These are phyloP conservation scores for Ophioninae sp. DNA, from an alignment of 2,888 invertebrate species.

Conservation along the genomic window DNA sequence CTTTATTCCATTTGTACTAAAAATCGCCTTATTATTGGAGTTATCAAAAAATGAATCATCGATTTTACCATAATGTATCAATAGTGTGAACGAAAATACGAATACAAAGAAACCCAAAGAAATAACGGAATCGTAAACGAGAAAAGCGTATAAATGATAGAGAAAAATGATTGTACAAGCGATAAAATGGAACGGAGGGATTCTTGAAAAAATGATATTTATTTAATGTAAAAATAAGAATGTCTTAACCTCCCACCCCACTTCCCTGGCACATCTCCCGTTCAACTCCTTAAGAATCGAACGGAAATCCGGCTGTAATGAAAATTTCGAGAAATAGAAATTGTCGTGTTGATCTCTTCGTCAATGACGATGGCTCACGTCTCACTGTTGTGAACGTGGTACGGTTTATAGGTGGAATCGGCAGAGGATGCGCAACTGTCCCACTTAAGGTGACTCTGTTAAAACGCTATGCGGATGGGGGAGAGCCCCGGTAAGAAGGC, in stretches of 20 bases:
- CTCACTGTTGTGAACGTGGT: conserved; percentile 63
- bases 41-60: too few relatives aligned
- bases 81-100: too few relatives aligned
- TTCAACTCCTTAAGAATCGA: conserved; percentile 4
- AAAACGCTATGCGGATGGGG: conserved; percentile 74
- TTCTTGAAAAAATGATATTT: not conserved
- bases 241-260: not conserved
- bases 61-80: too few relatives aligned
- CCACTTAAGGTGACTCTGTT: conserved; percentile 74
- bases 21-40: too few relatives aligned
- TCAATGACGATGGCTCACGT: conserved; percentile 31
- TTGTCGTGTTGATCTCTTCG: conserved; percentile 66
- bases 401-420: conserved; percentile 76
- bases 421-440: conserved; percentile 79
- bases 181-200: not conserved
- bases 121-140: not conserved
- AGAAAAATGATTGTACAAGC: not conserved
- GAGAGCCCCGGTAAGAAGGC: conserved; percentile 71
- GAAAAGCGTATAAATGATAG: not conserved
- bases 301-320: conserved; percentile 50
- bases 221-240: not conserved
- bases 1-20: too few relatives aligned
- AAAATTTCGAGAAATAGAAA: conserved; percentile 79
- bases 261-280: not conserved
- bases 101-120: not conserved